Evolutionary conservation across 2,888 invertebrate species (phyloP), one percentile per base, ranked within the genome.

Genomic region (Ormia ochracea): DNA sequence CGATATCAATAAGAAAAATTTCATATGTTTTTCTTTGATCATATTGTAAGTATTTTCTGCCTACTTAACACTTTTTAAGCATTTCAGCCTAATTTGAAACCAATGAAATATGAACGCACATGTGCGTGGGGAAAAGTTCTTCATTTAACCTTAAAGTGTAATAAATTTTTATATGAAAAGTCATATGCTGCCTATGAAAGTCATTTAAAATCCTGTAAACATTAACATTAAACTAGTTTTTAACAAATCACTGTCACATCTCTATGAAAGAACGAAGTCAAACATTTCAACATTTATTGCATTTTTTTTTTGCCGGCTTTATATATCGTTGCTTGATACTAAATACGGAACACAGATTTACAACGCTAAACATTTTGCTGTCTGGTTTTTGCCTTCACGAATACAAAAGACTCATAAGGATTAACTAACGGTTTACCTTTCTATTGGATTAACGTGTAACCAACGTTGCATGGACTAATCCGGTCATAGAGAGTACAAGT

Each of bases 391-490:
- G 58, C n/a, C n/a, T 21, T n/a, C 56, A 12, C 41, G 9, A 17
- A 23, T 52, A 10, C 1, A 41, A 2, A 19, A n/a, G 2, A 36
- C 12, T 38, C 12, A 36, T 3, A 48, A 33, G 31, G 45, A 66
- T 75, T 72, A 72, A 63, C 36, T 50, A 66, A 79, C 48, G 72
- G 66, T 66, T 80, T 72, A 66, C 36, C 72, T 68, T 69, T 43
- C 68, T 68, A 76, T 68, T 50, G 68, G 58, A 75, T 76, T 80
- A 48, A 43, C 43, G n/a, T 10, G 36, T 36, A 66, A 36, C 23
- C 5, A 38, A 68, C 45, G 38, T 50, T 43, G n/a, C 19, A 38
- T 70, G 65, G 70, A 56, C 65, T 79, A 61, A 65, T 65, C 63
- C 56, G 26, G 21, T 21, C 17, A 43, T 14, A 36, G 7, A 14